A percentile compares a stretch with the other conserved stretches of the same genome.
Conservation (phyloP, 2,888 invertebrate genomes). For the Xylota segnis region DNA sequence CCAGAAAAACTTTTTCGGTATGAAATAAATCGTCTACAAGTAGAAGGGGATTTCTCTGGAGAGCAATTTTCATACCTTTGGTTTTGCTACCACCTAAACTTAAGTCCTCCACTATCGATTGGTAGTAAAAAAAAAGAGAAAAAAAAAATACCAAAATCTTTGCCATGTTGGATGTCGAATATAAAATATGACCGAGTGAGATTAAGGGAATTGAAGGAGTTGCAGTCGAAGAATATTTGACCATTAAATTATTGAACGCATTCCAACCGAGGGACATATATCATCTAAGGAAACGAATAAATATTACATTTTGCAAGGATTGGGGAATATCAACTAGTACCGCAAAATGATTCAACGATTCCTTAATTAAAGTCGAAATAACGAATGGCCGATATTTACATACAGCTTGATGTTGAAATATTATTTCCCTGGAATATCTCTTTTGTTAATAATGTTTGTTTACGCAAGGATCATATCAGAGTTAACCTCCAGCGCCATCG, state of each 20-base stretch:
- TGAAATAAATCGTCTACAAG: conserved; percentile 37
- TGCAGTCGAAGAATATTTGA: conserved; percentile 17
- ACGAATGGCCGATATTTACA: not conserved
- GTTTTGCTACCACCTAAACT: conserved; percentile 1
- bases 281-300: not conserved
- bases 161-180: conserved; percentile 11
- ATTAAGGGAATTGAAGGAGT: conserved; percentile 34
- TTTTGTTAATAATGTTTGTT: no score
- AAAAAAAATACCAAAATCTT: conserved; percentile 18
- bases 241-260: conserved; percentile 42
- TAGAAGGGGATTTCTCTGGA: conserved; percentile 22
- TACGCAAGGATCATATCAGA: no score
- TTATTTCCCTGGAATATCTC: no score
- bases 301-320: conserved; percentile 11
- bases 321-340: not conserved
- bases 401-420: no score
- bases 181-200: conserved; percentile 46
- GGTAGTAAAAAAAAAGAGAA: conserved; percentile 12
- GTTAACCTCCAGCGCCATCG: no score
- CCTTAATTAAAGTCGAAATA: not conserved
- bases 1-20: not conserved
- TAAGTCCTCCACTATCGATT: conserved; percentile 26
- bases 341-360: not conserved
- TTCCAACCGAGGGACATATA: not conserved
- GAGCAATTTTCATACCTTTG: conserved; percentile 40